Evolutionary conservation across 2,797 vertebrate species (phyloP), one percentile per base, ranked within the genome.

Genomic region (Melanogrammus aeglefinus): DNA sequence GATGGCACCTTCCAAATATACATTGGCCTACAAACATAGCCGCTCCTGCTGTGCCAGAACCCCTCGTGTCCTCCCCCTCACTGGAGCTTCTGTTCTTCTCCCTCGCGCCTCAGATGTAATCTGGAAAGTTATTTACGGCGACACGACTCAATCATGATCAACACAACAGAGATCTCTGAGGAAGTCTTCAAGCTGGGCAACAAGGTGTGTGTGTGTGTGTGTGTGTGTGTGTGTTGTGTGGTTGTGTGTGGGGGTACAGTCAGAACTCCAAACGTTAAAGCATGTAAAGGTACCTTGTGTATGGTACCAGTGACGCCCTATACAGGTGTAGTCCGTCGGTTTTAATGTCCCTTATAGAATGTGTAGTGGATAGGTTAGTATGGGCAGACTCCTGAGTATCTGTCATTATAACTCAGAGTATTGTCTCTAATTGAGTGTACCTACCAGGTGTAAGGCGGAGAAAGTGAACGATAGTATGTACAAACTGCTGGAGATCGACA

Each of bases 91-190:
- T n/a, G n/a, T 2, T 47, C 31, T 44, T 72, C 73, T 81, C 71
- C 24, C n/a, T 24, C 77, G 29, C 83, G 72, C 78, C 70, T 84
- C 80, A 99, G 98, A 99, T 99, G 97, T n/a, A 99, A 97, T 89
- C 94, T 99, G 80, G 98, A n/a, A 99, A 86, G 98, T 99, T 79
- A 98, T 99, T 91, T 99, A 99, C 74, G 98, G 98, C 84, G 98
- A 99, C 86, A 99, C 98, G 98, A 99, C 93, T 99, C 98, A 81
- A 99, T 99, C 86, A 99, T 99, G 98, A 99, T 99, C 90, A 99
- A 99, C 88, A 99, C 63, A 99, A 98, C 82, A 97, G 96, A 95
- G 86, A 79, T 95, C 93, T 83, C 90, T 99, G 98, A 99, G 76
- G 98, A 99, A 84, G 98, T 99, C 81, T 97, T 92, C 89, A 98